A percentile compares a stretch with the other conserved stretches of the same genome.
These are phyloP conservation scores for Heliconius nattereri DNA, from an alignment of 1,140 invertebrate species.

Conservation along the genomic window DNA sequence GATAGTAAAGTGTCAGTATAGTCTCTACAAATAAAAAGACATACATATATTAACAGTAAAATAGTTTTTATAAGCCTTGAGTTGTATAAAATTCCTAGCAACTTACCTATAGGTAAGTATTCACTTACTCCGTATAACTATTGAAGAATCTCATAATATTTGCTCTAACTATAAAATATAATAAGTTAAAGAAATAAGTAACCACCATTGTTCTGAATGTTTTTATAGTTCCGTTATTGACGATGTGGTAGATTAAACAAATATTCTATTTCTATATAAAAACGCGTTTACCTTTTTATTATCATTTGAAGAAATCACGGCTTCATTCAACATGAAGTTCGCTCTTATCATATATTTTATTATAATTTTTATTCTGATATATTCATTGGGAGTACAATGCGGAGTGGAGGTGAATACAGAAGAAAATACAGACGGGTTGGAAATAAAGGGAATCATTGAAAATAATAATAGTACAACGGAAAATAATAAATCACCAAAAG, in stretches of 20 bases:
- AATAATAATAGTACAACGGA: not conserved
- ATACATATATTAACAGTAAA: no score
- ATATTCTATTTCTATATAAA: constrained; percentile 7
- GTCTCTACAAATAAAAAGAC: no score
- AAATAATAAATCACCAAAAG: not conserved
- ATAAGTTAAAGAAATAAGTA: constrained; percentile 14
- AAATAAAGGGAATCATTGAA: not conserved
- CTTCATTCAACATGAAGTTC: not conserved
- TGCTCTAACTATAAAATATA: constrained; percentile 22
- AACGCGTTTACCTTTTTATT: not conserved
- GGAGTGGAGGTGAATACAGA: not conserved
- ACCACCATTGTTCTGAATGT: constrained; percentile 20
- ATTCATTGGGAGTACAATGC: not conserved
- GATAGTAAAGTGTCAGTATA: no score
- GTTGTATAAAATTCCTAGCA: no score
- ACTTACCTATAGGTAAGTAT: not conserved
- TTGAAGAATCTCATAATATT: constrained; percentile 25
- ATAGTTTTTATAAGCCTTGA: no score
- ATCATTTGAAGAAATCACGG: not conserved
- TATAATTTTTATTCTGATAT: not conserved
- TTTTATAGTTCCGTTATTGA: constrained; percentile 25
- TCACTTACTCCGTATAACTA: not conserved
- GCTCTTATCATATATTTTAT: constrained; percentile 1
- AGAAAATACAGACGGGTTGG: not conserved
- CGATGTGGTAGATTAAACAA: constrained; percentile 13